Conservation (phyloP, 1,140 invertebrate species). For the Tribolium madens region DNA sequence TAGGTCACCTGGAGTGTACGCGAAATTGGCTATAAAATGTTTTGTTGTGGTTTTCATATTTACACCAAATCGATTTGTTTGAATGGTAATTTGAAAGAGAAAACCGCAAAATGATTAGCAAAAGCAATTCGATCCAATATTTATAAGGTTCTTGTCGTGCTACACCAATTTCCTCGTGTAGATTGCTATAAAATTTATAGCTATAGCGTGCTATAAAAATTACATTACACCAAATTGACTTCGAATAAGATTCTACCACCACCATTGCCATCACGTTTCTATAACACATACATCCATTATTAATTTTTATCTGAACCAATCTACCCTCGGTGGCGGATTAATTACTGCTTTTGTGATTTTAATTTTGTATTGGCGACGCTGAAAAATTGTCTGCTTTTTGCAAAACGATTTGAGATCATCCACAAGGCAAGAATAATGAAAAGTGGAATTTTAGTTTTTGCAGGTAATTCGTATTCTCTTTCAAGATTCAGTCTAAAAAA, state of each 20-base stretch:
- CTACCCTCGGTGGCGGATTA: not conserved
- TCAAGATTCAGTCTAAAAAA: no score
- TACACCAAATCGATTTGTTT: conserved; percentile 16
- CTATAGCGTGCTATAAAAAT: conserved; percentile 60
- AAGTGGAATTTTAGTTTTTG: no score
- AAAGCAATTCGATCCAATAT: conserved; percentile 55
- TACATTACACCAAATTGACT: conserved; percentile 62
- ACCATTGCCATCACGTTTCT: conserved; percentile 52
- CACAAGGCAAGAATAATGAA: no score
- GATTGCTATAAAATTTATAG: conserved; percentile 62
- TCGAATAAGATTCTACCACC: conserved; percentile 55
- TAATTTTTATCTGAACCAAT: conserved; percentile 15
- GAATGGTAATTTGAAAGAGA: conserved; percentile 34
- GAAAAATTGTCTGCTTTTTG: not conserved
- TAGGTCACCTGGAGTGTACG: no score
- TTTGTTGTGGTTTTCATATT: conserved; percentile 21
- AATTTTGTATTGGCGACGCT: not conserved
- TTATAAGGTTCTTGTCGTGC: conserved; percentile 58
- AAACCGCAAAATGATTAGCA: conserved; percentile 52
- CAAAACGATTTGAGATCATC: no score
- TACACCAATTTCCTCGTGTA: conserved; percentile 59
- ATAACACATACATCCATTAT: conserved; percentile 36
- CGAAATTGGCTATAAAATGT: not conserved
- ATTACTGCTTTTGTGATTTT: not conserved
- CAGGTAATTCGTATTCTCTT: no score